A percentile compares a stretch with the other conserved stretches of the same genome.
These are phyloP conservation scores for Hirtodrosophila histrioides DNA, from an alignment of 2,888 invertebrate species.

Conservation along the genomic window DNA sequence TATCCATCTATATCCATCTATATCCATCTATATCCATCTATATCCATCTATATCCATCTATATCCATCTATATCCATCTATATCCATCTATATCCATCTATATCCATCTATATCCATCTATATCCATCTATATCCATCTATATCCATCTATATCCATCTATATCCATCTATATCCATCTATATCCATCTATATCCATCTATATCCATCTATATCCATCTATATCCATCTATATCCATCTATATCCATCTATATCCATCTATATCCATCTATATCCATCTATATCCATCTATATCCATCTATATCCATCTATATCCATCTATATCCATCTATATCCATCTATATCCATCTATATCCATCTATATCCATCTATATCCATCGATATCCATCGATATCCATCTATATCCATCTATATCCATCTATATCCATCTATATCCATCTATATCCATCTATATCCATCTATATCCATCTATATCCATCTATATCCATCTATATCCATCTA, in stretches of 20 bases:
- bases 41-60: no score
- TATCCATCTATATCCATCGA: no score
- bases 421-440: neutral
- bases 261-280: neutral
- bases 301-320: neutral
- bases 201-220: neutral
- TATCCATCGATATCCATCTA: no score
- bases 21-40: no score
- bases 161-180: neutral
- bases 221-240: neutral
- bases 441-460: neutral
- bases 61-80: no score
- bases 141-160: neutral
- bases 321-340: neutral
- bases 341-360: neutral
- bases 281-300: neutral
- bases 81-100: neutral
- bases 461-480: neutral
- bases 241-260: neutral
- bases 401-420: no score
- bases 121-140: neutral
- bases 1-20: no score
- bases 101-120: neutral
- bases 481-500: no score
- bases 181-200: neutral